Percentiles rank a stretch among this genome's conserved stretches.
Conservation (phyloP, 2,888 invertebrate species). For the Agriopis marginaria region DNA sequence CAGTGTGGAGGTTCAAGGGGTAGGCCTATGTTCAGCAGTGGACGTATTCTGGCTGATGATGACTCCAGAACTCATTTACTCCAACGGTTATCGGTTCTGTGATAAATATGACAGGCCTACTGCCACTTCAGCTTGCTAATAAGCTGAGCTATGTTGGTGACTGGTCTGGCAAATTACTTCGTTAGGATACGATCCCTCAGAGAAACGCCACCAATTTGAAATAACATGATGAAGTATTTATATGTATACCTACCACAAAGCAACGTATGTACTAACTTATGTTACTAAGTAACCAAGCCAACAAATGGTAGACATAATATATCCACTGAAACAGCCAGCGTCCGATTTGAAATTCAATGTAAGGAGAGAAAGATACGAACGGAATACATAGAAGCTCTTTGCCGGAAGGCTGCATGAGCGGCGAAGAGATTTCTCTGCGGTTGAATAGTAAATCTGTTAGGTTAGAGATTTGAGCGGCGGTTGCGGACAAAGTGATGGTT, state of each 20-base stretch:
- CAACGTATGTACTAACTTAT: background rate
- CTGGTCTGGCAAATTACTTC: too few relatives aligned
- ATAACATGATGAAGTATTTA: too few relatives aligned
- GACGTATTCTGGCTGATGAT: too few relatives aligned
- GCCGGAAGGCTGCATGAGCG: slow-evolving; percentile 9
- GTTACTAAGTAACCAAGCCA: background rate
- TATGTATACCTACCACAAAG: background rate
- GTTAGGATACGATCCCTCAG: too few relatives aligned
- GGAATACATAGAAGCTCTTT: slow-evolving; percentile 29
- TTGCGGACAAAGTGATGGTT: background rate
- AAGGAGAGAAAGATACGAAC: slow-evolving; percentile 17
- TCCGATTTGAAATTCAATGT: slow-evolving; percentile 33
- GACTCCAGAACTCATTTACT: too few relatives aligned
- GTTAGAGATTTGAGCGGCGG: background rate
- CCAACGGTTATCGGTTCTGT: too few relatives aligned
- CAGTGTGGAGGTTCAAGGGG: too few relatives aligned
- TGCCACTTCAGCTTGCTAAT: too few relatives aligned
- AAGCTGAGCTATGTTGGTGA: too few relatives aligned
- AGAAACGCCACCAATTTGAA: too few relatives aligned
- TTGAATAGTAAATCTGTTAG: slow-evolving; percentile 19
- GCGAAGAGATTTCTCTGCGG: slow-evolving; percentile 15
- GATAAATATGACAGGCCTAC: too few relatives aligned
- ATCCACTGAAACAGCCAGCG: background rate
- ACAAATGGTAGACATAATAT: background rate
- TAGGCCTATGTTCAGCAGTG: too few relatives aligned